Base-by-base conservation (phyloP, 2,888 invertebrate genomes). In the Pandemis heparana region DNA sequence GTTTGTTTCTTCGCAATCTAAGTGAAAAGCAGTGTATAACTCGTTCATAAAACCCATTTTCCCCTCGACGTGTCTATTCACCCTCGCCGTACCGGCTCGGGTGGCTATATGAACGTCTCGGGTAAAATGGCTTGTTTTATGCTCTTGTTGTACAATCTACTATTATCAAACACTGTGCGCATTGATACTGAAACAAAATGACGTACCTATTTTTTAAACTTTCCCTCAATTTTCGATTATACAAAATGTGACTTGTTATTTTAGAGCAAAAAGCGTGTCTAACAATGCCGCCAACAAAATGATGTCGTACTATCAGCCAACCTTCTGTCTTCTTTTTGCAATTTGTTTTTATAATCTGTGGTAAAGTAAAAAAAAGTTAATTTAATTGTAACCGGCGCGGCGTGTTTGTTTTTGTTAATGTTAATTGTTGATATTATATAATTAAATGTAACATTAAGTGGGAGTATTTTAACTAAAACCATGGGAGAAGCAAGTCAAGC, bases 401-500 rank as follows among this genome's bases (percentile, higher is more conserved):
- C 53, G 18, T 51, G 48, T 51, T 53, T 53, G 60, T 60, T 60
- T 32, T 60, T 60, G 38, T 18, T 38, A 39, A 14, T 60, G 0
- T 60, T n/a, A 7, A 3, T 38, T 14, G 39, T 56, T 12, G 56
- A 12, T 56, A 23, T 23, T 12, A 18, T 12, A 23, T 23, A 23
- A 18, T 12, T 56, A 56, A 56, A 18, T 23, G 23, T 56, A 12
- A 53, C 18, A 18, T 51, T n/a, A n/a, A 51, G 9, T 18, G 18
- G n/a, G 23, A 56, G 56, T 56, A 23, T 23, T 23, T 56, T 56
- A 12, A 5, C 56, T 23, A 10, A 18, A n/a, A 38, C 18, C 32
- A 65, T 94, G 94, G 88, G 83, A 39, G 92, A 93, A 70, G 89
- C 89, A 14, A 87, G 80, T 65, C 87, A 85, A 71, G 84, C 87